Conservation (phyloP, 30 jellyfish, hydroid and myxozoan genomes). For the Aurelia aurita region DNA sequence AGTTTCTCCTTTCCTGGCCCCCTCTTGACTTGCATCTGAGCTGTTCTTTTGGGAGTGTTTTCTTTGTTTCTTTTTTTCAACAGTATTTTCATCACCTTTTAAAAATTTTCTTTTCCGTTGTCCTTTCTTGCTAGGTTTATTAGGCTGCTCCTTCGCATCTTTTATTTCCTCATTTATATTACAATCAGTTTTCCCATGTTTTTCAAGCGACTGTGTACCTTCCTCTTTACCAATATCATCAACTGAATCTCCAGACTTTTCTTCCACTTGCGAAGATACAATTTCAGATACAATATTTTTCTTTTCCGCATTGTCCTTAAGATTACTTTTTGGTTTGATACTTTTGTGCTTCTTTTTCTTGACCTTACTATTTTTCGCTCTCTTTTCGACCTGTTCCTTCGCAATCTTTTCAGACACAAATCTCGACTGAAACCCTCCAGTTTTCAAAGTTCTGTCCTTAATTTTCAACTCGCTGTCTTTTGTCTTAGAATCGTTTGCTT, state of each 20-base stretch:
- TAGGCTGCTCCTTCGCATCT: not conserved
- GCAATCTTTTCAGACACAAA: not conserved
- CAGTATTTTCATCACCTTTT: not conserved
- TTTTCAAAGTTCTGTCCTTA: constrained; percentile 6
- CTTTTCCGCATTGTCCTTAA: too few species aligned
- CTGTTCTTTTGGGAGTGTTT: not conserved
- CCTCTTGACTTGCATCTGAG: not conserved
- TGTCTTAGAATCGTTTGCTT: not conserved
- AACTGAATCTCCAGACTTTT: not conserved
- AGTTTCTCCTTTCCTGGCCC: not conserved
- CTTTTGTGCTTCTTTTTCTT: constrained; percentile 10
- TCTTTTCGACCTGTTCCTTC: not conserved
- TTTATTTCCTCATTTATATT: not conserved
- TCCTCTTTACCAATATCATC: not conserved
- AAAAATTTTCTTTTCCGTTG: not conserved
- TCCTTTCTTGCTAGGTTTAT: not conserved
- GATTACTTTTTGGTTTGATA: too few species aligned
- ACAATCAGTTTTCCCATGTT: not conserved
- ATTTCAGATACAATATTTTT: too few species aligned
- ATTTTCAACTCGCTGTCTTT: not conserved
- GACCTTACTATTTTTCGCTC: not conserved
- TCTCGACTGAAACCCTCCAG: constrained; percentile 49
- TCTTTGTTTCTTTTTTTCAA: not conserved
- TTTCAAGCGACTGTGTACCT: not conserved
- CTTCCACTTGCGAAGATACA: too few species aligned